Base-by-base conservation (phyloP, 2,888 invertebrate genomes). In the Drosophila setosimentum region DNA sequence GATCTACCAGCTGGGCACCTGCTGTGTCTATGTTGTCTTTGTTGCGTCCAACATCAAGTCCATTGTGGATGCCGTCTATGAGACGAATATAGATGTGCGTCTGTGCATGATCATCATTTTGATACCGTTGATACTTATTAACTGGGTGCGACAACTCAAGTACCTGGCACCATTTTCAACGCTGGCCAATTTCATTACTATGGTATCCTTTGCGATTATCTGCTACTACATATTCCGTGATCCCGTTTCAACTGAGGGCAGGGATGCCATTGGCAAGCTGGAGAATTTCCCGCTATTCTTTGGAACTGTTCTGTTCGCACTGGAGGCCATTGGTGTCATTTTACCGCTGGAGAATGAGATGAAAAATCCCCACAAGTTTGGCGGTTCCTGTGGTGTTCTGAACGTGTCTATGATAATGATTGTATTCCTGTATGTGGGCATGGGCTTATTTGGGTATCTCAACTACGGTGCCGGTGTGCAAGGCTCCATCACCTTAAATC, bases 11-110 rank as follows among this genome's bases (percentile, higher is more conserved):
- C 94, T 99, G 85, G 99, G 99, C 54, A 97, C 98, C 57, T 99
- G 99, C 92, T 98, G 98, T 92, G 98, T 99, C 2, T 99, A 99
- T 93, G 96, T 98, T 29, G 97, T 99, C 0, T 99, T 99, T 92
- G 97, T 99, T 57, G 95, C 98, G 0, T 95, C 96, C 71, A 98
- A 98, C 93, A 94, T 98, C n/a, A 94, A 96, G 91, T 94, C 93
- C 80, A 96, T 97, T 16, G 93, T 94, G 18, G 94, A 94, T 48
- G 93, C 94, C 27, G 94, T 96, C 83, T 89, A 92, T 3, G 91
- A 94, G 0, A 87, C 93, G 0, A 91, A 93, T 11, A 92, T 95
- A 8, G 94, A 94, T 58, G 94, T 96, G 40, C 94, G 95, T 65
- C 93, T 95, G 35, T 95, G 96, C 88, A 97, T 97, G 96, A 89